A percentile compares a stretch with the other conserved stretches of the same genome.
Evolutionary conservation across 2,113 vertebrate genomes (phyloP).

Genomic region (Phrynocephalus versicolor): DNA sequence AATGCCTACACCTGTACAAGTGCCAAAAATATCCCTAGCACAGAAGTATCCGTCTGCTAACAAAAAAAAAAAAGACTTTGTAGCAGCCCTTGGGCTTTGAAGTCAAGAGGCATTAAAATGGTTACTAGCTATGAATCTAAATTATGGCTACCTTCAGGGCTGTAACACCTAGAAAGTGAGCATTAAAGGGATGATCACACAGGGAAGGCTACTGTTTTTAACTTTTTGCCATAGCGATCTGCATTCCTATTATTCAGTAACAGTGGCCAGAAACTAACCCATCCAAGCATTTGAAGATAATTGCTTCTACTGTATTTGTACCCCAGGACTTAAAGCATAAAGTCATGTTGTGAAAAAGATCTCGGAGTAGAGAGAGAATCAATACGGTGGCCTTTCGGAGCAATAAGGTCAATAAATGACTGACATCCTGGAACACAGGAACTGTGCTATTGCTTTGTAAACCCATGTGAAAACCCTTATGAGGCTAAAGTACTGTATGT

Average conservation of each 20-base stretch:
- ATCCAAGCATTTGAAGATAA: neutral
- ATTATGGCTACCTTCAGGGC: neutral
- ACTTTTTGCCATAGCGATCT: neutral
- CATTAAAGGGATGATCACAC: neutral
- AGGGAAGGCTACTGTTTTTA: neutral
- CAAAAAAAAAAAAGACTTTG: neutral
- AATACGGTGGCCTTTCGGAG: neutral
- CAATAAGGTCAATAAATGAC: constrained; percentile 23
- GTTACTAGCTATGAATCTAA: neutral
- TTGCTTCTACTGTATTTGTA: neutral
- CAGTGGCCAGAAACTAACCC: neutral
- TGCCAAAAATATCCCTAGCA: too few species aligned
- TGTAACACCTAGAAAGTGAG: neutral
- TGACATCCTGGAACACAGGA: neutral
- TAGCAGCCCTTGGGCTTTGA: neutral
- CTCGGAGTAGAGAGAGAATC: neutral
- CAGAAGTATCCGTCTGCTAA: too few species aligned
- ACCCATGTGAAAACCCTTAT: constrained; percentile 12
- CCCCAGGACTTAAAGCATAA: neutral
- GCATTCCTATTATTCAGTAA: neutral
- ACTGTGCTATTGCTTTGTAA: neutral
- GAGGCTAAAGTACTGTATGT: constrained; percentile 20
- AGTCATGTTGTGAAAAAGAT: neutral
- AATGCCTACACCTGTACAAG: too few species aligned
- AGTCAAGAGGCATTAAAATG: neutral